These are phyloP conservation scores for Hystrix brachyura DNA, from an alignment of 2,113 vertebrate species.

Conservation along the genomic window DNA sequence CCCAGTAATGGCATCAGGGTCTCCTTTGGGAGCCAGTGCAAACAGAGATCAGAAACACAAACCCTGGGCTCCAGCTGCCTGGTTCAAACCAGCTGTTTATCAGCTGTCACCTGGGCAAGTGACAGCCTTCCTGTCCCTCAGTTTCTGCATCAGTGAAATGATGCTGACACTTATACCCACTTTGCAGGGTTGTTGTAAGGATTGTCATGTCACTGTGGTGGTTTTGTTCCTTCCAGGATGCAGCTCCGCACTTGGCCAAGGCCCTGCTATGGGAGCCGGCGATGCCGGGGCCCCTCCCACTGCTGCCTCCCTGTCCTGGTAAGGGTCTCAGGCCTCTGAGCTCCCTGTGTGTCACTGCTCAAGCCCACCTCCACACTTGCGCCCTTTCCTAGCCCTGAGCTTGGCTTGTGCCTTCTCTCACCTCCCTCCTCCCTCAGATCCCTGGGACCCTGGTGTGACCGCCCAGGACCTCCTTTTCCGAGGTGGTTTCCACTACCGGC, in stretches of 20 bases:
- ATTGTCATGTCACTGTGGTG: rapidly evolving
- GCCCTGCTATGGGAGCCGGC: constrained; percentile 65
- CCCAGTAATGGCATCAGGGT: rapidly evolving
- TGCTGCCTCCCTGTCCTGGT: constrained; percentile 77
- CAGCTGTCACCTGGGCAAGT: background rate
- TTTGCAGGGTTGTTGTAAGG: background rate
- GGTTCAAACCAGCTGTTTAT: background rate
- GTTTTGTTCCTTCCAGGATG: constrained; percentile 16
- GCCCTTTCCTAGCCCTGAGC: too few species aligned
- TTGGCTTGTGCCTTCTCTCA: background rate
- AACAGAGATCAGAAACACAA: background rate
- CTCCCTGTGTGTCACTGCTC: rapidly evolving
- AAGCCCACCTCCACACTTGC: rapidly evolving
- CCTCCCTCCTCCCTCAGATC: constrained; percentile 49
- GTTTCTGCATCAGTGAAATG: background rate
- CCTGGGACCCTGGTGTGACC: constrained; percentile 78
- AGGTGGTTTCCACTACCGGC: constrained; percentile 27
- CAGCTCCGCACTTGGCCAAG: rapidly evolving
- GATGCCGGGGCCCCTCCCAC: constrained; percentile 74
- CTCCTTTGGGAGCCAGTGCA: background rate
- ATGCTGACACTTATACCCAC: rapidly evolving
- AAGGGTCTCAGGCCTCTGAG: background rate
- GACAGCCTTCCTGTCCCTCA: background rate
- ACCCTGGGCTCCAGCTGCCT: background rate
- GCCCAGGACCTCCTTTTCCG: constrained; percentile 80